A percentile compares a stretch with the other conserved stretches of the same genome.
phyloP scores from a whole-genome alignment of 2,113 vertebrate genomes.

The Trichechus manatus region DNA sequence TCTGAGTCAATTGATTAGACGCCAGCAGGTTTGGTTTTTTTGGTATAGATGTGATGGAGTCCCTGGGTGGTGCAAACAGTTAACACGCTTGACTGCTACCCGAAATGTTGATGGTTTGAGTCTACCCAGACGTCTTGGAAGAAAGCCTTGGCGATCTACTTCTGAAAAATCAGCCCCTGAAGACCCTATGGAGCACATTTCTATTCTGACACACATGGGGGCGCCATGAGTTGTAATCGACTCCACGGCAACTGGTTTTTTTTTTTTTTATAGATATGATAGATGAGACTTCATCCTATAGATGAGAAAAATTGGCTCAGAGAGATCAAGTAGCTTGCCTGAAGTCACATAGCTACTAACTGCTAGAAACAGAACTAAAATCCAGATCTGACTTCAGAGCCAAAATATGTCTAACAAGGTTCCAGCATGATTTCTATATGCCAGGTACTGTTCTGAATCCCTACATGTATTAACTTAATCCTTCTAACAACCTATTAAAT shows the following conservation, averaged over 20 bases:
- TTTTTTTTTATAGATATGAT: background rate
- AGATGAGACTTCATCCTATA: background rate
- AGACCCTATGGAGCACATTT: background rate
- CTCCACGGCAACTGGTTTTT: background rate
- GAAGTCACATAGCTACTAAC: background rate
- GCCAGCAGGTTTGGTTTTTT: too few relatives aligned
- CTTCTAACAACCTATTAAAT: background rate
- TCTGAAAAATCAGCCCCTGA: background rate
- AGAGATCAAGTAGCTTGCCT: background rate
- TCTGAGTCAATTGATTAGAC: too few relatives aligned
- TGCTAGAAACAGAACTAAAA: background rate
- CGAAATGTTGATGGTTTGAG: background rate
- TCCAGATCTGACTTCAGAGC: background rate
- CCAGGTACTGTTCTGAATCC: background rate
- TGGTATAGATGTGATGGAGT: too few relatives aligned
- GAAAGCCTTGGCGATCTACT: background rate
- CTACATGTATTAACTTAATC: background rate
- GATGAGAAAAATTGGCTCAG: background rate
- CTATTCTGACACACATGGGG: background rate
- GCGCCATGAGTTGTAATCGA: background rate
- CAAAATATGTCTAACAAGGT: background rate
- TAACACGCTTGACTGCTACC: background rate
- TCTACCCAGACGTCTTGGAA: background rate
- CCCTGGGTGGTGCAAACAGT: too few relatives aligned
- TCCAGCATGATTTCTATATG: background rate